phyloP scores from a whole-genome alignment of 2,888 invertebrate genomes.

The Scelioninae gen. 2 region DNA sequence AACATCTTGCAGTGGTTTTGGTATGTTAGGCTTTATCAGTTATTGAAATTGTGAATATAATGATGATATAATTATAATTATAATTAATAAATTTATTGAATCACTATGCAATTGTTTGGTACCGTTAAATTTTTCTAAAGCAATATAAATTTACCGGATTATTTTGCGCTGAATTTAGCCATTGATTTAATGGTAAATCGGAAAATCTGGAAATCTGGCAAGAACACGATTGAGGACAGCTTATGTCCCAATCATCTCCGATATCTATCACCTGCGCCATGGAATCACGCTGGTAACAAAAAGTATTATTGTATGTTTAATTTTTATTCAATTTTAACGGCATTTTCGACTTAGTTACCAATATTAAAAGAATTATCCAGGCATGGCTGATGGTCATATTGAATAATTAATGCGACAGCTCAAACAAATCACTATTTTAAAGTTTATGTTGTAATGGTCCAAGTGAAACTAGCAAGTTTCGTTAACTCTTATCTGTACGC shows the following conservation, averaged over 20 bases:
- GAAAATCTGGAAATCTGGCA: constrained; percentile 70
- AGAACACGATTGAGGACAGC: constrained; percentile 71
- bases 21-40: no score
- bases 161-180: constrained; percentile 63
- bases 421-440: constrained; percentile 35
- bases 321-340: no score
- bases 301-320: background rate
- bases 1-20: no score
- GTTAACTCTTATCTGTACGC: constrained; percentile 68
- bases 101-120: no score
- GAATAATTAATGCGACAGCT: constrained; percentile 15
- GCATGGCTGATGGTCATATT: constrained; percentile 62
- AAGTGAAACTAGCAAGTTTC: constrained; percentile 69
- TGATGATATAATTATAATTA: no score
- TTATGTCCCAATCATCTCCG: constrained; percentile 68
- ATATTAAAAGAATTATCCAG: constrained; percentile 54
- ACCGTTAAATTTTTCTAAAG: no score
- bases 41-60: no score
- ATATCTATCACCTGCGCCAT: constrained; percentile 67
- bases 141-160: constrained; percentile 58
- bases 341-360: constrained; percentile 61
- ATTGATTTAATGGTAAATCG: constrained; percentile 71
- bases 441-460: constrained; percentile 60
- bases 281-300: constrained; percentile 61
- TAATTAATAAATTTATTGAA: no score